These are phyloP conservation scores for Macrobrachium rosenbergii DNA, from an alignment of 1,140 invertebrate species.

Conservation along the genomic window DNA sequence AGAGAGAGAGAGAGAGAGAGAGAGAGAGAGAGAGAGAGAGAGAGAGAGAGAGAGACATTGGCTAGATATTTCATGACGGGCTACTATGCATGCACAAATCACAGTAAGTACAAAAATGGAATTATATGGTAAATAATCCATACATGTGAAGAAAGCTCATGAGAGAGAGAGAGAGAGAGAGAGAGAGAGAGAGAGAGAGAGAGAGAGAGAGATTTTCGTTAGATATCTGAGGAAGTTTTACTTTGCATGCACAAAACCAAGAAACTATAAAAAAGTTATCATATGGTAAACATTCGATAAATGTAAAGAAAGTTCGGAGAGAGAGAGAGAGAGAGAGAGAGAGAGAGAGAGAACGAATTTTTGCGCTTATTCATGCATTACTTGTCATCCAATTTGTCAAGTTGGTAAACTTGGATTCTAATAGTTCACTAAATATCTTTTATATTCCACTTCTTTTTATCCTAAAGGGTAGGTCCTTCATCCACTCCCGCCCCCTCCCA, in stretches of 20 bases:
- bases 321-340: constrained; percentile 4
- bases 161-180: too few relatives aligned
- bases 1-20: constrained; percentile 6
- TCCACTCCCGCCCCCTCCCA: too few relatives aligned
- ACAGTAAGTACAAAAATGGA: too few relatives aligned
- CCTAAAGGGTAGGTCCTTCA: too few relatives aligned
- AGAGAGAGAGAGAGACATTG: too few relatives aligned
- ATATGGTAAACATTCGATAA: neutral
- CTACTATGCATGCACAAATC: neutral
- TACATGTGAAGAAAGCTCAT: too few relatives aligned
- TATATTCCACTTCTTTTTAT: too few relatives aligned
- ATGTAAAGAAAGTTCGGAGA: neutral
- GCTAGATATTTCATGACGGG: neutral
- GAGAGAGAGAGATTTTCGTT: neutral
- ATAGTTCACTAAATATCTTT: too few relatives aligned
- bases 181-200: constrained; percentile 11
- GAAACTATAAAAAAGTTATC: neutral
- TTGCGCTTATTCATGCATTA: too few relatives aligned
- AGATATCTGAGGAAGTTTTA: too few relatives aligned
- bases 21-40: neutral
- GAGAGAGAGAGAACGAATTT: constrained; percentile 6
- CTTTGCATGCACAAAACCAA: neutral
- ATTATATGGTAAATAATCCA: too few relatives aligned
- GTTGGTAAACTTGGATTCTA: neutral
- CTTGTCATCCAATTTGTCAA: too few relatives aligned